Evolutionary conservation across 2,113 vertebrate species (phyloP).

Genomic region (Strix aluco): DNA sequence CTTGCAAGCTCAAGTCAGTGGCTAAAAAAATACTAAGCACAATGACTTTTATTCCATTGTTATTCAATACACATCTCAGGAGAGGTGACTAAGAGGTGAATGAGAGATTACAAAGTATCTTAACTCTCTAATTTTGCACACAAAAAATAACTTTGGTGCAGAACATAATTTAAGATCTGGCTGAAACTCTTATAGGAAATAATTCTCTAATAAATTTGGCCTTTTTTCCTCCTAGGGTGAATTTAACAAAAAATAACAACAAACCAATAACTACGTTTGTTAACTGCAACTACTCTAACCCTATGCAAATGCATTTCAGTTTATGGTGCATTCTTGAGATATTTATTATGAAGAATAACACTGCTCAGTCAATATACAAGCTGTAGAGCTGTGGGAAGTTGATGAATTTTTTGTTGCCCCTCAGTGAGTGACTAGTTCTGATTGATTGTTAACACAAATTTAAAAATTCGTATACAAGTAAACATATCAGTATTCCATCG

Average conservation of each 20-base stretch:
- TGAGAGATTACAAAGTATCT: slow-evolving; percentile 41
- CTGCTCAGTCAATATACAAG: neutral
- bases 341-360: neutral
- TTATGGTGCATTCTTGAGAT: neutral
- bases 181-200: neutral
- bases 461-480: neutral
- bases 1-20: slow-evolving; percentile 31
- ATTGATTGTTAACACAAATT: neutral
- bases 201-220: neutral
- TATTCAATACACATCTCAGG: slow-evolving; percentile 41
- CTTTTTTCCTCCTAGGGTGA: neutral
- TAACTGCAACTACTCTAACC: neutral
- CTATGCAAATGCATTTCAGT: neutral
- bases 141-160: neutral
- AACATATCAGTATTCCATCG: neutral
- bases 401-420: neutral
- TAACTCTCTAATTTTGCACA: slow-evolving; percentile 27
- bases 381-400: neutral
- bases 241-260: neutral
- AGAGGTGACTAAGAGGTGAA: slow-evolving; percentile 68
- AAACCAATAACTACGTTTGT: neutral
- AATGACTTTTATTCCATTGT: slow-evolving; percentile 45
- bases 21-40: slow-evolving; percentile 58
- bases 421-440: neutral
- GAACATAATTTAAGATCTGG: neutral